Base-by-base conservation (phyloP, 35 echinoderm and acorn worm species). In the Heliocidaris tuberculata region DNA sequence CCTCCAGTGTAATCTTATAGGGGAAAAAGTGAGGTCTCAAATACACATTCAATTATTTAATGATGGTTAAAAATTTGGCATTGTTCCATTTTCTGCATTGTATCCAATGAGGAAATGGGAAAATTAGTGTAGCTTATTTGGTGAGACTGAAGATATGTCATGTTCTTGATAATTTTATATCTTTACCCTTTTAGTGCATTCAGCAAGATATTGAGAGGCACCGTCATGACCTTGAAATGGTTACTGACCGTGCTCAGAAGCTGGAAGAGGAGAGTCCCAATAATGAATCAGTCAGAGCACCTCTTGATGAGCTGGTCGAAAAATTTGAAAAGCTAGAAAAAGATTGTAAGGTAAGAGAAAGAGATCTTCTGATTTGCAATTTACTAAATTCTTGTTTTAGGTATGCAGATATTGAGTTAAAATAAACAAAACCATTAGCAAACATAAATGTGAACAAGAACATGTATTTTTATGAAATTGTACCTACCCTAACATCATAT, bases 181-280 rank as follows among this genome's bases (percentile, higher is more conserved):
- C 65, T n/a, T 78, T 78, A 27, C 2, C 7, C 21, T 78, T 4
- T 78, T 90, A 97, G 96, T 95, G 59, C 30, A 94, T 97, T 47
- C 94, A 95, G 56, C 90, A 95, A 89, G 96, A 97, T 85, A 85
- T 97, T 32, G 52, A 85, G 60, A 60, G 71, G 11, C 96, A 97
- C 32, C 90, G 47, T 56, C 52, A 61, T 85, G 96, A 97, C 31
- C 90, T 97, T 47, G 85, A 70, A 32, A 93, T 87, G 78, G 85
- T 97, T n/a, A 93, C 50, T 70, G 96, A 85, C 21, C 94, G 95
- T 94, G 96, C 96, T 90, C 90, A 97, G 9, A 94, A 97, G 90
- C 88, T 97, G 12, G 61, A 86, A 30, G 96, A 93, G n/a, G 70
- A 94, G 35, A 97, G 93, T 59, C 94, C 94, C 54, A 31, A 95